Percentiles rank a stretch among this genome's conserved stretches.
These are phyloP conservation scores for Nemoura dubitans DNA, from an alignment of 2,888 invertebrate species.

Conservation along the genomic window DNA sequence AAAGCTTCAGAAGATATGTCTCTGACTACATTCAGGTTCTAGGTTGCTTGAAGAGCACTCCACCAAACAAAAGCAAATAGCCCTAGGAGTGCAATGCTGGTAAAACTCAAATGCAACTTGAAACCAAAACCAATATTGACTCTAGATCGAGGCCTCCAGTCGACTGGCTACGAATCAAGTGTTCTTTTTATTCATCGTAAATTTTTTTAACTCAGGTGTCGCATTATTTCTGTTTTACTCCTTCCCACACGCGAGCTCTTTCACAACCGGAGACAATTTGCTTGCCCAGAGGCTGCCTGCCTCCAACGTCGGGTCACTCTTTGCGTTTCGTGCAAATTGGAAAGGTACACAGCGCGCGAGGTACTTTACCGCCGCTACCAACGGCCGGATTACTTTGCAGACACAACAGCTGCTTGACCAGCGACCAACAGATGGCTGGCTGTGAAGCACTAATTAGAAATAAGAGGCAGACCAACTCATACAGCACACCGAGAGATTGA, in stretches of 20 bases:
- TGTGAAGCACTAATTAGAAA: conserved; percentile 32
- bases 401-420: conserved; percentile 41
- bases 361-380: background rate
- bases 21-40: conserved; percentile 33
- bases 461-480: conserved; percentile 29
- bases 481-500: conserved; percentile 14
- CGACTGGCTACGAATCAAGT: background rate
- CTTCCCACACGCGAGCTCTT: conserved; percentile 30
- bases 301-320: background rate
- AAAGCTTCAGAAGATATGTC: conserved; percentile 25
- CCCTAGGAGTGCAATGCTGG: conserved; percentile 39
- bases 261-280: conserved; percentile 25
- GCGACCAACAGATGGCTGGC: conserved; percentile 45
- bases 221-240: conserved; percentile 32
- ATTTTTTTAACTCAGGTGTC: conserved; percentile 23
- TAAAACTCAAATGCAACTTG: conserved; percentile 45
- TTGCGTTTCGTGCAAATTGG: conserved; percentile 46
- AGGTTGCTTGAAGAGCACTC: conserved; percentile 44
- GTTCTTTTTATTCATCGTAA: background rate
- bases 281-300: conserved; percentile 24
- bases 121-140: conserved; percentile 48
- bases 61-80: conserved; percentile 44
- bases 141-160: conserved; percentile 30
- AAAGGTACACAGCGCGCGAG: conserved; percentile 46
- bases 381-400: background rate